Conservation (phyloP, 2,888 invertebrate species). For the Petrolisthes manimaculis region DNA sequence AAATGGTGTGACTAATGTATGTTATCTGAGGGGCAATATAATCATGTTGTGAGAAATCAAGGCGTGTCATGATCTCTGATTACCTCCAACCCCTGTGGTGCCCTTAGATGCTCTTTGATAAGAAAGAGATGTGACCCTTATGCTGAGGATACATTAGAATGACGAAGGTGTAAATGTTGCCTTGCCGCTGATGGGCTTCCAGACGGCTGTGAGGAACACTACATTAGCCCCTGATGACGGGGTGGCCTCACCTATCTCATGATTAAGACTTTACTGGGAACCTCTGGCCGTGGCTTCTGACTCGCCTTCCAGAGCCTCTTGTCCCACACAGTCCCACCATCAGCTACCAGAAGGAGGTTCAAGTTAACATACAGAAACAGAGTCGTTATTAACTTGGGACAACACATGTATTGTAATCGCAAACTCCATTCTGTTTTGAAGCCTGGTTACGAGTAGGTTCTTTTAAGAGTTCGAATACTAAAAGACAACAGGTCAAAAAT, state of each 20-base stretch:
- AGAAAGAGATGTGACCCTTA: constrained; percentile 19
- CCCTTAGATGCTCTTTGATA: constrained; percentile 23
- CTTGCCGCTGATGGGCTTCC: constrained; percentile 24
- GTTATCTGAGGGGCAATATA: no score
- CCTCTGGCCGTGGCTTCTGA: constrained; percentile 23
- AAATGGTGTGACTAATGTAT: no score
- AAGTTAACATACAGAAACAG: no score
- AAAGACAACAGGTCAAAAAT: no score
- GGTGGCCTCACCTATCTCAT: constrained; percentile 34
- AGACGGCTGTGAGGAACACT: constrained; percentile 17
- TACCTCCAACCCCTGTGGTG: constrained; percentile 7
- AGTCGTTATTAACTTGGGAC: no score
- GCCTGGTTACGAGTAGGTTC: no score
- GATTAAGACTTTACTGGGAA: constrained; percentile 35
- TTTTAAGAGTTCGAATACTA: no score
- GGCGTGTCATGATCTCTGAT: constrained; percentile 17
- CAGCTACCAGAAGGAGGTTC: not conserved
- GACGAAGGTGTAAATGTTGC: constrained; percentile 31
- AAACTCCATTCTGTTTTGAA: no score
- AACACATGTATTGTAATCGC: no score
- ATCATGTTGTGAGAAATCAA: constrained; percentile 2
- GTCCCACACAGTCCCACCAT: not conserved
- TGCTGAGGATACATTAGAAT: constrained; percentile 7
- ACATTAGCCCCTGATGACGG: constrained; percentile 37
- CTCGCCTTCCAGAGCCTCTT: not conserved